These are phyloP conservation scores for Siniperca chuatsi DNA, from an alignment of 2,113 vertebrate species.

Conservation along the genomic window DNA sequence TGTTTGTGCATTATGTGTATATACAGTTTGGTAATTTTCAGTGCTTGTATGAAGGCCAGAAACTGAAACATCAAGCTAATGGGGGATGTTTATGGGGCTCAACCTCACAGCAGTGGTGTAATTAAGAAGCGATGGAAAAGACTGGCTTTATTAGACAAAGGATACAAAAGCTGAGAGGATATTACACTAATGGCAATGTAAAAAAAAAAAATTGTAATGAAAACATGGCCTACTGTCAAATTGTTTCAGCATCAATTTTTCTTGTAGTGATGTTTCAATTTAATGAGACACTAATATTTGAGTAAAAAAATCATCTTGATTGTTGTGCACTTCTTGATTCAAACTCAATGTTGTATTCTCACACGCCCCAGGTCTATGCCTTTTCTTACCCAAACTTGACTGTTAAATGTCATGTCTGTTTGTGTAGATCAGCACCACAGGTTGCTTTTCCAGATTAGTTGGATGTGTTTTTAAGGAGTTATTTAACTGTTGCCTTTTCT, in stretches of 20 bases:
- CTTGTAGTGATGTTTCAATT: constrained; percentile 44
- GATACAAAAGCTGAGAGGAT: background rate
- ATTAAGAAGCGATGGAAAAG: background rate
- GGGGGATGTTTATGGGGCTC: background rate
- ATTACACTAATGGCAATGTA: background rate
- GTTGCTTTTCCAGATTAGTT: constrained; percentile 55
- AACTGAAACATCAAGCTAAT: background rate
- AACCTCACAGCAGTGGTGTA: background rate
- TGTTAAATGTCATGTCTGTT: constrained; percentile 35
- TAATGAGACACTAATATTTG: constrained; percentile 22
- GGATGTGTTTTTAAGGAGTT: constrained; percentile 58
- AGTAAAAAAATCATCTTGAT: constrained; percentile 14
- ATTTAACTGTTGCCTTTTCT: constrained; percentile 79
- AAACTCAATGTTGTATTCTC: constrained; percentile 16
- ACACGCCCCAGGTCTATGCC: constrained; percentile 35
- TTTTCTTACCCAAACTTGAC: constrained; percentile 50
- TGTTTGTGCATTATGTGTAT: constrained; percentile 37
- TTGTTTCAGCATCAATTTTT: constrained; percentile 39
- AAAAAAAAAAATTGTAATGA: constrained; percentile 1
- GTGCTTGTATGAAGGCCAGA: constrained; percentile 29
- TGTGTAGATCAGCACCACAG: constrained; percentile 36
- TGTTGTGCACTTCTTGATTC: constrained; percentile 47
- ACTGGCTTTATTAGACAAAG: background rate
- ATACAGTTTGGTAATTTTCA: constrained; percentile 9
- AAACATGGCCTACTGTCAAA: constrained; percentile 14